Conservation (phyloP, 2,888 invertebrate genomes). For the Hedychridium roseum region DNA sequence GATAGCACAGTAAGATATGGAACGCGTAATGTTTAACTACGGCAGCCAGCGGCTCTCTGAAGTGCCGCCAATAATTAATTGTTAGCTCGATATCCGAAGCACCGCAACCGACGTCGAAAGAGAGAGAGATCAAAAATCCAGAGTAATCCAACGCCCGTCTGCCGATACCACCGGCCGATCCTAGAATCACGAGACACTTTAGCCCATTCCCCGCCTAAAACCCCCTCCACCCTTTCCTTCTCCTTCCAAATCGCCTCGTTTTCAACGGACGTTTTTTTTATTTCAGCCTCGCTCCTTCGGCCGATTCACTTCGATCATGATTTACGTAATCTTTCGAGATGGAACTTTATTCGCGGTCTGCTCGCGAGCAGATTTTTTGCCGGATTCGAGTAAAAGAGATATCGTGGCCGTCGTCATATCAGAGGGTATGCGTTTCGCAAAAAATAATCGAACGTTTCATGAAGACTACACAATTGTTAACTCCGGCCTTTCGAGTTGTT, state of each 20-base stretch:
- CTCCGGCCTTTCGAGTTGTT: too few relatives aligned
- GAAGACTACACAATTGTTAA: too few relatives aligned
- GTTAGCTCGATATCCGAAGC: slow-evolving; percentile 51
- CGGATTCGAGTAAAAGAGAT: background rate
- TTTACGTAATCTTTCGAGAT: slow-evolving; percentile 31
- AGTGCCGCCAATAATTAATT: slow-evolving; percentile 61
- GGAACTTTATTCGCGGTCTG: too few relatives aligned
- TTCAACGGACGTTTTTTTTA: background rate
- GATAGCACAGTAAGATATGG: slow-evolving; percentile 63
- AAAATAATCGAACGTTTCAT: too few relatives aligned
- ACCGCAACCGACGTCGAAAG: slow-evolving; percentile 34
- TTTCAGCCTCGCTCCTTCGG: slow-evolving; percentile 19
- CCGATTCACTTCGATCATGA: slow-evolving; percentile 30
- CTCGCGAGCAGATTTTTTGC: too few relatives aligned
- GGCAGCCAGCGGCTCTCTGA: slow-evolving; percentile 49
- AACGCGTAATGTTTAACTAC: slow-evolving; percentile 63
- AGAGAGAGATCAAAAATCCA: slow-evolving; percentile 42
- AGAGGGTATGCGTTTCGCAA: too few relatives aligned
- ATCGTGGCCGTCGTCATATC: background rate
- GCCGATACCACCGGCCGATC: slow-evolving; percentile 18
- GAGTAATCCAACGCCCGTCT: too few relatives aligned
- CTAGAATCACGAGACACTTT: slow-evolving; percentile 2
- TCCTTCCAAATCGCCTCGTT: background rate
- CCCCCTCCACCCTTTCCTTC: slow-evolving; percentile 3
- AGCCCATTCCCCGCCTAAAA: slow-evolving; percentile 9